Evolutionary conservation across 1,140 invertebrate genomes (phyloP).

Genomic region (Eciton burchellii): DNA sequence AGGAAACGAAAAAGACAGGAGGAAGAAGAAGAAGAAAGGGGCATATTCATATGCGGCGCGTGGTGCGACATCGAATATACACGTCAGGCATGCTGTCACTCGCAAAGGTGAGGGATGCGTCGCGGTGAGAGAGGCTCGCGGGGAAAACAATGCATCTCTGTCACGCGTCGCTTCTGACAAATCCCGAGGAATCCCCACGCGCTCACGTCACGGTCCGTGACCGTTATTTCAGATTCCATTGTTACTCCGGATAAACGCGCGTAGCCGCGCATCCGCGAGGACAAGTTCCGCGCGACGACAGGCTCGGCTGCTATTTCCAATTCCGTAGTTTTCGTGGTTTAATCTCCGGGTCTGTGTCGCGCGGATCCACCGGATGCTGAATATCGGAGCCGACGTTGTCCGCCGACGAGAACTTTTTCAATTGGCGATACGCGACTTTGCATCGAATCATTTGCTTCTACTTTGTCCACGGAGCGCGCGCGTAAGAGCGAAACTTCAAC

Average conservation of each 20-base stretch:
- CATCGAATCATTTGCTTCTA: neutral
- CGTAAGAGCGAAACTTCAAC: neutral
- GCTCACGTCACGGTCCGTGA: neutral
- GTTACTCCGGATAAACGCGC: conserved; percentile 5
- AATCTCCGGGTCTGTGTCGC: neutral
- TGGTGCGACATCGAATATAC: conserved; percentile 72
- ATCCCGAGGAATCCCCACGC: conserved; percentile 12
- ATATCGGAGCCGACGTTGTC: no score
- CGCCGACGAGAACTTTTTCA: neutral
- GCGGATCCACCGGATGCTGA: no score
- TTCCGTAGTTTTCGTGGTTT: neutral
- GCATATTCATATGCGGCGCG: conserved; percentile 72
- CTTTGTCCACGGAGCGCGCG: conserved; percentile 9
- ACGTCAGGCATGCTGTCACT: conserved; percentile 70
- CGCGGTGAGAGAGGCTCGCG: conserved; percentile 21
- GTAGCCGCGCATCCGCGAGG: neutral
- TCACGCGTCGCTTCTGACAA: neutral
- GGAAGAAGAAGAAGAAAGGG: conserved; percentile 34
- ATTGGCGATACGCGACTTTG: neutral
- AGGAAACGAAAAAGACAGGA: no score
- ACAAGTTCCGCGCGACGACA: neutral
- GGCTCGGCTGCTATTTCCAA: neutral
- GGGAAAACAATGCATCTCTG: neutral
- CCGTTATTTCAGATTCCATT: neutral
- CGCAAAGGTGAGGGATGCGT: conserved; percentile 42